phyloP scores from a whole-genome alignment of 2,888 invertebrate species.

The Rhingia campestris region DNA sequence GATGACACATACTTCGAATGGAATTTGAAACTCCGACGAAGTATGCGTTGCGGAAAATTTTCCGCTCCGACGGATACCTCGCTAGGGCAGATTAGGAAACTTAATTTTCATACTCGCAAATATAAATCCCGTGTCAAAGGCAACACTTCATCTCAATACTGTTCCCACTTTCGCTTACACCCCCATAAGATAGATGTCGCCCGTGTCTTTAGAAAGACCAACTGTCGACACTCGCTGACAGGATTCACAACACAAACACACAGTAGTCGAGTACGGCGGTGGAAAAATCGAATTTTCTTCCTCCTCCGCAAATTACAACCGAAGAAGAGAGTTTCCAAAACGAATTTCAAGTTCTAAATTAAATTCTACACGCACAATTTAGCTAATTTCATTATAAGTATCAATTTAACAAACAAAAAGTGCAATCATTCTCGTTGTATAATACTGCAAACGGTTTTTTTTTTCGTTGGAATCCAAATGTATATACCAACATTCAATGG shows the following conservation, averaged over 20 bases:
- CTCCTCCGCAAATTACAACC: slow-evolving; percentile 59
- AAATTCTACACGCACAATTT: background rate
- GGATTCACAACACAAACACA: slow-evolving; percentile 48
- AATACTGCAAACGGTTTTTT: slow-evolving; percentile 68
- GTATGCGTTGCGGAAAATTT: no score
- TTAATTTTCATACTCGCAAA: no score
- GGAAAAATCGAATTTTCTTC: slow-evolving; percentile 71
- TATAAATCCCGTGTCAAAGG: background rate
- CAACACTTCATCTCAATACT: slow-evolving; percentile 16
- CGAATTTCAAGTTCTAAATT: slow-evolving; percentile 11
- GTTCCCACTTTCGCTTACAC: slow-evolving; percentile 4
- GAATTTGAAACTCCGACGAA: no score
- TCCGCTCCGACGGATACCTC: no score
- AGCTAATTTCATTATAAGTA: background rate
- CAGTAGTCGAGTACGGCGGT: slow-evolving; percentile 46
- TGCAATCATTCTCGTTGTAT: slow-evolving; percentile 52
- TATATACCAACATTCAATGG: slow-evolving; percentile 29
- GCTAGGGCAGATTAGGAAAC: no score
- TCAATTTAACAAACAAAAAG: slow-evolving; percentile 1
- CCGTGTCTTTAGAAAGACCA: slow-evolving; percentile 13
- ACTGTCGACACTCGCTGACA: slow-evolving; percentile 37
- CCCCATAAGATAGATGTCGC: slow-evolving; percentile 43
- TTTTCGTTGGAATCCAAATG: slow-evolving; percentile 3
- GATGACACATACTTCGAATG: no score
- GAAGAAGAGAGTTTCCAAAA: slow-evolving; percentile 24